These are phyloP conservation scores for Mactromeris polynyma DNA, from an alignment of 2,888 invertebrate species.

Conservation along the genomic window DNA sequence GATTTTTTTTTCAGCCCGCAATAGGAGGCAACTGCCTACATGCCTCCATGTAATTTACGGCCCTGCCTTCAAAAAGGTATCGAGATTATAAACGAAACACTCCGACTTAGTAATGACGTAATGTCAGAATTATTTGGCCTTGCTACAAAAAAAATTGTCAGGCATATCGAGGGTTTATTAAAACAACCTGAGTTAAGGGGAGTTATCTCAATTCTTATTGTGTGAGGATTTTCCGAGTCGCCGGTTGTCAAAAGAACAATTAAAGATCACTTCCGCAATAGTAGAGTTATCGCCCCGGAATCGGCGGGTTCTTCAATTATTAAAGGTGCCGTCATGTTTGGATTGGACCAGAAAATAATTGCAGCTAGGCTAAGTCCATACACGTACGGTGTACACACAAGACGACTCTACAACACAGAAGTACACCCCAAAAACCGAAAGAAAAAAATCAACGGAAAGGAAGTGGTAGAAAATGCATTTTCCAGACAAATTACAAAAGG, in stretches of 20 bases:
- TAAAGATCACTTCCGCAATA: conserved; percentile 35
- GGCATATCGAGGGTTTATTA: conserved; percentile 42
- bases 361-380: conserved; percentile 59
- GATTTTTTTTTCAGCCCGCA: too few relatives aligned
- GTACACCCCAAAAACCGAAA: conserved; percentile 27
- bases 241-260: conserved; percentile 48
- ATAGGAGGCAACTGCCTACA: too few relatives aligned
- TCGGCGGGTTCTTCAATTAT: conserved; percentile 55
- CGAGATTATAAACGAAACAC: conserved; percentile 5
- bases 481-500: conserved; percentile 56
- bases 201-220: conserved; percentile 50
- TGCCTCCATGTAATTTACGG: too few relatives aligned
- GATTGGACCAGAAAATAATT: conserved; percentile 56
- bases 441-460: conserved; percentile 26
- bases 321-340: conserved; percentile 68
- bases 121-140: conserved; percentile 43
- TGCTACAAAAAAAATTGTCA: conserved; percentile 45
- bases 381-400: conserved; percentile 66
- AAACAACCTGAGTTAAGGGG: conserved; percentile 28
- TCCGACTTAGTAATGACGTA: conserved; percentile 38
- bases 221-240: conserved; percentile 71
- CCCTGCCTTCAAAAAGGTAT: too few relatives aligned
- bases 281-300: conserved; percentile 52
- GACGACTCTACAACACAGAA: conserved; percentile 36
- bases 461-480: conserved; percentile 55